These are phyloP conservation scores for Amphilophus citrinellus DNA, from an alignment of 2,113 vertebrate genomes.

Conservation along the genomic window DNA sequence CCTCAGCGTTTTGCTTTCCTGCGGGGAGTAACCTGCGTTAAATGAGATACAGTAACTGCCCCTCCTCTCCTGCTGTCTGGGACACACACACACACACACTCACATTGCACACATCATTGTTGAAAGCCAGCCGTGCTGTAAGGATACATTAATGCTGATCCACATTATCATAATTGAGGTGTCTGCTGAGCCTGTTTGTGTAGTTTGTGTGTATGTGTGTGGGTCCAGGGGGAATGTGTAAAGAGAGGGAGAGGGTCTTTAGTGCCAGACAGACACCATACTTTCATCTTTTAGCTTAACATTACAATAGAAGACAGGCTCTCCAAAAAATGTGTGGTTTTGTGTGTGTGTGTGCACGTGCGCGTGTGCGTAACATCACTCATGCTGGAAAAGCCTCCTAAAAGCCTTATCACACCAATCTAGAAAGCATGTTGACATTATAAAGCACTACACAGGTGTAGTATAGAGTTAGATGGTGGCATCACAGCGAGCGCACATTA, in stretches of 20 bases:
- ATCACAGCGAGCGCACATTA: slow-evolving; percentile 30
- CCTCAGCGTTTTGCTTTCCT: slow-evolving; percentile 34
- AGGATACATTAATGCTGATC: slow-evolving; percentile 75
- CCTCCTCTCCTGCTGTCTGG: slow-evolving; percentile 56
- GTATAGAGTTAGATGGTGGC: slow-evolving; percentile 13
- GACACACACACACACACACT: slow-evolving; percentile 15
- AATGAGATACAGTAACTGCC: slow-evolving; percentile 69
- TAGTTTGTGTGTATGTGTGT: slow-evolving; percentile 51
- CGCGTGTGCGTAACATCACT: slow-evolving; percentile 15
- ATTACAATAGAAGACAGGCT: slow-evolving; percentile 61
- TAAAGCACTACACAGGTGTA: slow-evolving; percentile 28
- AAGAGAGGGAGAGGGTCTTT: slow-evolving; percentile 53
- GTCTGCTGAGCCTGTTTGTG: slow-evolving; percentile 70
- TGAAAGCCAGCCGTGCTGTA: slow-evolving; percentile 61
- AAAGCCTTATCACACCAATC: slow-evolving; percentile 54
- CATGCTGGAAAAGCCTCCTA: slow-evolving; percentile 20
- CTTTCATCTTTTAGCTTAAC: slow-evolving; percentile 72
- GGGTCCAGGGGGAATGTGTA: slow-evolving; percentile 59
- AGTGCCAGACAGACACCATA: slow-evolving; percentile 62
- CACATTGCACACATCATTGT: slow-evolving; percentile 18
- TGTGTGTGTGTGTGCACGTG: slow-evolving; percentile 3
- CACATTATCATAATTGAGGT: slow-evolving; percentile 80
- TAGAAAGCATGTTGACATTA: slow-evolving; percentile 29
- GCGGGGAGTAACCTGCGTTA: slow-evolving; percentile 53
- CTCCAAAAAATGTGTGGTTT: slow-evolving; percentile 25